Conservation (phyloP, 2,797 vertebrate genomes). For the Kryptolebias ocellatus region DNA sequence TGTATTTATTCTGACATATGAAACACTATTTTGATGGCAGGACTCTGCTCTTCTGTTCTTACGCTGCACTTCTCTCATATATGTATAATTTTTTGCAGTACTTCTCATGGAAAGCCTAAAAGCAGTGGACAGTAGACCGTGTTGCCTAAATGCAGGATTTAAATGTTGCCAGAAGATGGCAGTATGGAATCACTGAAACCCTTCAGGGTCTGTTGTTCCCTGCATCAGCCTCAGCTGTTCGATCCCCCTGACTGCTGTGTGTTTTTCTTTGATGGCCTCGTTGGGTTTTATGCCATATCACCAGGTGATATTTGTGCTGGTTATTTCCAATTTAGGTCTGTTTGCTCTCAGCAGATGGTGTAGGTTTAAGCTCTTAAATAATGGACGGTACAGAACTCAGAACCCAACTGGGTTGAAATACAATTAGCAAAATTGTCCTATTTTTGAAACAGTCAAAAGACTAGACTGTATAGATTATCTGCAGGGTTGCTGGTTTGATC, state of each 20-base stretch:
- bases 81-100: neutral
- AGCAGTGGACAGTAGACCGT: neutral
- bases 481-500: conserved; percentile 7
- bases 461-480: neutral
- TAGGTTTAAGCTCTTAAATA: conserved; percentile 82
- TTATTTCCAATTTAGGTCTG: conserved; percentile 39
- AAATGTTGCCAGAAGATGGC: conserved; percentile 68
- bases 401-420: conserved; percentile 17
- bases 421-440: conserved; percentile 13
- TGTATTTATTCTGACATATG: neutral
- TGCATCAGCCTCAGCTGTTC: conserved; percentile 4
- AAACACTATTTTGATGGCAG: conserved; percentile 16
- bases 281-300: conserved; percentile 45
- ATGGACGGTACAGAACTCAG: conserved; percentile 59
- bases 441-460: conserved; percentile 16
- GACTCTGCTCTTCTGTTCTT: neutral
- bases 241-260: conserved; percentile 9
- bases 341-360: conserved; percentile 80
- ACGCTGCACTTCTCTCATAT: neutral
- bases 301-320: conserved; percentile 52
- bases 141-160: neutral
- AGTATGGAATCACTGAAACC: conserved; percentile 51
- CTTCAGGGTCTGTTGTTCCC: neutral
- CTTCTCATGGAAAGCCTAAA: conserved; percentile 3
- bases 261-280: conserved; percentile 25